Evolutionary conservation across 2,797 vertebrate species (phyloP).

Genomic region (Channa striata): DNA sequence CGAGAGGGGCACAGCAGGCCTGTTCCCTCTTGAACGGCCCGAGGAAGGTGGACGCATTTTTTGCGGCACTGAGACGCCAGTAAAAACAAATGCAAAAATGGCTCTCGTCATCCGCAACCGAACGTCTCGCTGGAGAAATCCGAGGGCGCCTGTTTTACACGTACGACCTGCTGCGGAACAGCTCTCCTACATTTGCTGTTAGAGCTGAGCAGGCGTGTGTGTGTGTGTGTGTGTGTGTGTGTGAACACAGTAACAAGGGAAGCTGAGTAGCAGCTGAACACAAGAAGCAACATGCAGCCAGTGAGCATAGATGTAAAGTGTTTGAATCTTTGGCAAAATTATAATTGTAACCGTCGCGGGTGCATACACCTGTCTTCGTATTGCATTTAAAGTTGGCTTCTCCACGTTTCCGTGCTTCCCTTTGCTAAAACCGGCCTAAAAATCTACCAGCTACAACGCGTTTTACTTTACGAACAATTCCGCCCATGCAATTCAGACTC

Average conservation of each 20-base stretch:
- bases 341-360: conserved; percentile 66
- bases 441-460: conserved; percentile 58
- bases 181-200: conserved; percentile 12
- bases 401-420: conserved; percentile 38
- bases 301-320: conserved; percentile 46
- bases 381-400: conserved; percentile 74
- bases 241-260: conserved; percentile 14
- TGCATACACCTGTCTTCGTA: conserved; percentile 73
- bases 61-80: conserved; percentile 24
- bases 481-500: conserved; percentile 68
- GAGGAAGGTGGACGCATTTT: conserved; percentile 25
- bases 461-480: conserved; percentile 28
- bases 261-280: conserved; percentile 18
- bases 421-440: conserved; percentile 25
- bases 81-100: conserved; percentile 32
- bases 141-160: conserved; percentile 10
- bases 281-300: conserved; percentile 60
- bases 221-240: background rate
- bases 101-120: conserved; percentile 11
- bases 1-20: conserved; percentile 15
- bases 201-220: conserved; percentile 22
- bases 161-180: background rate
- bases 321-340: conserved; percentile 81
- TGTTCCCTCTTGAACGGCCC: conserved; percentile 23
- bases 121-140: conserved; percentile 11